Evolutionary conservation across 1,140 invertebrate species (phyloP).

Genomic region (Pissodes strobi): DNA sequence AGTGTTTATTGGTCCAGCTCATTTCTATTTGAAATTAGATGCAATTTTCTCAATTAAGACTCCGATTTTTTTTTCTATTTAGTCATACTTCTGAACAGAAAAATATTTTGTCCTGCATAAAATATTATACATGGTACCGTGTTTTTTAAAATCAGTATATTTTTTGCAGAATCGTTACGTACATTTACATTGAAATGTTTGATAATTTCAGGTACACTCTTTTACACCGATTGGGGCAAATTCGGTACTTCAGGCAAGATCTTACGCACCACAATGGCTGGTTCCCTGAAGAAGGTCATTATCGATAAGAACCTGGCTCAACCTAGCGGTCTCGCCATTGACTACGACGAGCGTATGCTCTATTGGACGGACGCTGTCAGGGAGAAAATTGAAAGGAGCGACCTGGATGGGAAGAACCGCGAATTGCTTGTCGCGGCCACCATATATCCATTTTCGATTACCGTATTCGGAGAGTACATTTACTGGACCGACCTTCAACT

Average conservation of each 20-base stretch:
- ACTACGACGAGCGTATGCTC: slow-evolving; percentile 92
- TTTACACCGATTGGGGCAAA: slow-evolving; percentile 92
- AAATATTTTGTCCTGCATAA: too few relatives aligned
- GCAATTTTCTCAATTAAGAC: too few relatives aligned
- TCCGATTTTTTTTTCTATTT: too few relatives aligned
- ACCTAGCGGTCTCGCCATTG: slow-evolving; percentile 91
- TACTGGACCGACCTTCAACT: slow-evolving; percentile 98
- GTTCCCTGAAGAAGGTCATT: slow-evolving; percentile 87
- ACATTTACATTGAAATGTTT: too few relatives aligned
- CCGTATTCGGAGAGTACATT: slow-evolving; percentile 88
- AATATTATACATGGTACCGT: too few relatives aligned
- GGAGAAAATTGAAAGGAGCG: slow-evolving; percentile 95
- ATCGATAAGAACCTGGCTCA: slow-evolving; percentile 91
- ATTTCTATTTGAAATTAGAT: too few relatives aligned
- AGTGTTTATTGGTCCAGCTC: too few relatives aligned
- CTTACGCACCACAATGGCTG: slow-evolving; percentile 94
- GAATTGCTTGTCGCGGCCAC: slow-evolving; percentile 84
- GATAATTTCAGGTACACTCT: slow-evolving; percentile 69
- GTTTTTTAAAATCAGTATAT: too few relatives aligned
- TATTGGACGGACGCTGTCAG: slow-evolving; percentile 98
- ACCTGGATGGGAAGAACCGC: slow-evolving; percentile 80
- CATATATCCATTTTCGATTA: slow-evolving; percentile 96
- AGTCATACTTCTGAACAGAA: too few relatives aligned
- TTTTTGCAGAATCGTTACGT: too few relatives aligned
- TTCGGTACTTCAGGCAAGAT: slow-evolving; percentile 94